A percentile compares a stretch with the other conserved stretches of the same genome.
Conservation (phyloP, 2,113 vertebrate genomes). For the Sphyrna mokarran region DNA sequence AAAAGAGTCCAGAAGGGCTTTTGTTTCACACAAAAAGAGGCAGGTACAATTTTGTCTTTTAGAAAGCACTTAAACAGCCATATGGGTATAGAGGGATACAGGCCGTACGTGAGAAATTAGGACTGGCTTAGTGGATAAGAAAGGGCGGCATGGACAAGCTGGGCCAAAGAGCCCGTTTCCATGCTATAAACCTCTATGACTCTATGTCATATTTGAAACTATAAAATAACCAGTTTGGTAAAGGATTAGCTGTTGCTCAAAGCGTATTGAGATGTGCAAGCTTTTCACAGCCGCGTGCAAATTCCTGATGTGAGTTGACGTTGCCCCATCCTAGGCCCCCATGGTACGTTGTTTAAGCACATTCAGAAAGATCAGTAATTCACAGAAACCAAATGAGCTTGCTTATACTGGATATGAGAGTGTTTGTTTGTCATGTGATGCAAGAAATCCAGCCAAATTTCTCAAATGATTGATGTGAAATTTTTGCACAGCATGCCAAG, state of each 20-base stretch:
- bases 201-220: background rate
- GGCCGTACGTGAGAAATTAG: too few species aligned
- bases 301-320: background rate
- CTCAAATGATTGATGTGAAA: background rate
- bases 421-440: background rate
- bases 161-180: too few species aligned
- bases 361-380: background rate
- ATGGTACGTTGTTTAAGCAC: background rate
- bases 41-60: too few species aligned
- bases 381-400: background rate
- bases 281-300: background rate
- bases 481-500: background rate
- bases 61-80: too few species aligned
- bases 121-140: too few species aligned
- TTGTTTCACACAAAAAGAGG: too few species aligned
- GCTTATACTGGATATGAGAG: background rate
- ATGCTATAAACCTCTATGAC: too few species aligned
- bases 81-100: too few species aligned
- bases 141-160: too few species aligned
- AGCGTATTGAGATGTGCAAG: background rate
- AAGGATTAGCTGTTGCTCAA: background rate
- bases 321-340: background rate
- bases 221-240: background rate
- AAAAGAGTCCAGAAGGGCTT: too few species aligned
- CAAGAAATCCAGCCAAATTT: background rate